phyloP scores from a whole-genome alignment of 23 tunicate species.

The Phallusia fumigata region DNA sequence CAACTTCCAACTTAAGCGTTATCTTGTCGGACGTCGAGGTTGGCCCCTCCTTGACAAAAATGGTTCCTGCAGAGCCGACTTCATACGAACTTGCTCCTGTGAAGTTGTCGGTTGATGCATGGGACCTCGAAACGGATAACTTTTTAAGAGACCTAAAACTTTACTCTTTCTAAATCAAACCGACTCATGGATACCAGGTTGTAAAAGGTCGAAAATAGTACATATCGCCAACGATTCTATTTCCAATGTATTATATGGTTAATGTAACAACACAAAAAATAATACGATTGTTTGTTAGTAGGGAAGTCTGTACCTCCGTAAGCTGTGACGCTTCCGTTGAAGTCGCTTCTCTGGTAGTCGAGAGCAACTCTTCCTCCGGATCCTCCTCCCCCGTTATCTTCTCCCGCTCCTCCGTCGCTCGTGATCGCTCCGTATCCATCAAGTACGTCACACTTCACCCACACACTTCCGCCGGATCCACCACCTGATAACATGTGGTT shows the following conservation, averaged over 20 bases:
- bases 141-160: background rate
- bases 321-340: conserved; percentile 6
- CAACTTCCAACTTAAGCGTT: conserved; percentile 1
- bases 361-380: conserved; percentile 30
- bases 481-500: conserved; percentile 25
- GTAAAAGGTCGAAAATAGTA: no score
- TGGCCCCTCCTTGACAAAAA: conserved; percentile 4
- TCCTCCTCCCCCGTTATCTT: conserved; percentile 24
- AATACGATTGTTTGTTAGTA: no score
- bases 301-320: background rate
- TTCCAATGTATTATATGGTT: no score
- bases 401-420: conserved; percentile 21
- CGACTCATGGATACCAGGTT: no score
- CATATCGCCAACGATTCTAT: no score
- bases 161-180: no score
- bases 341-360: conserved; percentile 11
- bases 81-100: conserved; percentile 16
- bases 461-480: conserved; percentile 32
- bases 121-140: no score
- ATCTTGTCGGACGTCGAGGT: background rate
- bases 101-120: no score
- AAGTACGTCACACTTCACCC: conserved; percentile 24
- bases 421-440: conserved; percentile 32
- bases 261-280: no score
- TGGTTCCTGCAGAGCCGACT: conserved; percentile 25